Evolutionary conservation across 2,888 invertebrate genomes (phyloP).

Genomic region (Diplazon laetatorius): DNA sequence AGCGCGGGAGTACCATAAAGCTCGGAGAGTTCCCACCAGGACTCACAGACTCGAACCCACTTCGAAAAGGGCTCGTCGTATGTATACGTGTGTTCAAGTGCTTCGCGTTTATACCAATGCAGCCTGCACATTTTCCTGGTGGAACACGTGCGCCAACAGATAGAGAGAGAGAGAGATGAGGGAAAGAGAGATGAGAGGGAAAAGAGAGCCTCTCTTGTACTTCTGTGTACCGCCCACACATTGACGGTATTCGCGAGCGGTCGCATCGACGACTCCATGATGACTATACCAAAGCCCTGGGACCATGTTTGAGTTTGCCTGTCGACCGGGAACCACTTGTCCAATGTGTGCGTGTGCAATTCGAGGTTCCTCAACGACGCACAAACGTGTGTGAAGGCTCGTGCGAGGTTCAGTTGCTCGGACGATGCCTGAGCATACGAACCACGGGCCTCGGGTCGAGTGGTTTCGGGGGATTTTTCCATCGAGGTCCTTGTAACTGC

Average conservation of each 20-base stretch:
- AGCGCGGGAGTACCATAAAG: slow-evolving; percentile 31
- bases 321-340: background rate
- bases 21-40: slow-evolving; percentile 28
- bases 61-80: slow-evolving; percentile 1
- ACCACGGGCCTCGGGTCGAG: background rate
- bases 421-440: background rate
- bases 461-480: too few species aligned
- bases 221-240: slow-evolving; percentile 17
- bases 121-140: slow-evolving; percentile 21
- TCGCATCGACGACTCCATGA: slow-evolving; percentile 7
- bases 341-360: too few species aligned
- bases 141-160: background rate
- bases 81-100: slow-evolving; percentile 14
- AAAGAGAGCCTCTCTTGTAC: background rate
- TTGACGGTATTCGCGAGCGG: slow-evolving; percentile 8
- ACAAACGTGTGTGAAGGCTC: slow-evolving; percentile 22
- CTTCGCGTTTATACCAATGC: background rate
- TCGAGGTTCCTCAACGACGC: slow-evolving; percentile 13
- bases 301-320: slow-evolving; percentile 32
- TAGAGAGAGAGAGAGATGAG: background rate
- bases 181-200: too few species aligned
- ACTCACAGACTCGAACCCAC: slow-evolving; percentile 8
- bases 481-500: too few species aligned
- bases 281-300: background rate
- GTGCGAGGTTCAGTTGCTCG: slow-evolving; percentile 5